Evolutionary conservation across 2,797 vertebrate genomes (phyloP), one percentile per base, ranked within the genome.

Genomic region (Gymnocypris eckloni): DNA sequence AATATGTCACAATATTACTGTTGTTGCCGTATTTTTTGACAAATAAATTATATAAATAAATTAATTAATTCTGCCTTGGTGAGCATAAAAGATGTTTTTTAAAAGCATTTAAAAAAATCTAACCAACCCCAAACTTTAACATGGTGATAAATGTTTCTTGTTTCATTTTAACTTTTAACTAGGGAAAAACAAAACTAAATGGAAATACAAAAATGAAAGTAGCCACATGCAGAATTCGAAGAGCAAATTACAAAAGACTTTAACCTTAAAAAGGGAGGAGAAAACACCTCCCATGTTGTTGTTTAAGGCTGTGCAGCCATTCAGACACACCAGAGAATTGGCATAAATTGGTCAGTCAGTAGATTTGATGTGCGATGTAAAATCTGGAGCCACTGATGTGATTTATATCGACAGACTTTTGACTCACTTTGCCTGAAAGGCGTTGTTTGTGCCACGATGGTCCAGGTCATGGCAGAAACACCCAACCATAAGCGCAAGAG

Each of bases 391-490:
- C 61, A 66, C 43, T 50, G 48, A 50, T 9, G 10, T 2, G 15
- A 72, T 33, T 9, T 15, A 61, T 6, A 72, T 6, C 0, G 20
- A 37, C 39, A 56, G 10, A 33, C 9, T 71, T 39, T 69, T 72
- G 25, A 89, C 95, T 88, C 85, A 96, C 96, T 96, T 96, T 89
- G 95, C 95, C 93, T 96, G 96, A 89, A 96, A 96, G 48, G 96
- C 96, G 4, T 96, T 96, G 92, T 96, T 96, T 78, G 96, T 96
- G 83, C 96, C 96, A 70, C 96, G 79, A 88, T 96, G 96, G 90
- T 96, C 96, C 91, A 96, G 84, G 86, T 96, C 96, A 41, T 96
- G 96, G 80, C 96, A 96, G 70, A 96, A 90, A 85, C 95, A 96
- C 73, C 96, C 96, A 9, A 96, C 96, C 96, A 96, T 96, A 86